phyloP scores from a whole-genome alignment of 2,888 invertebrate species.

The Allophyes oxyacanthae region DNA sequence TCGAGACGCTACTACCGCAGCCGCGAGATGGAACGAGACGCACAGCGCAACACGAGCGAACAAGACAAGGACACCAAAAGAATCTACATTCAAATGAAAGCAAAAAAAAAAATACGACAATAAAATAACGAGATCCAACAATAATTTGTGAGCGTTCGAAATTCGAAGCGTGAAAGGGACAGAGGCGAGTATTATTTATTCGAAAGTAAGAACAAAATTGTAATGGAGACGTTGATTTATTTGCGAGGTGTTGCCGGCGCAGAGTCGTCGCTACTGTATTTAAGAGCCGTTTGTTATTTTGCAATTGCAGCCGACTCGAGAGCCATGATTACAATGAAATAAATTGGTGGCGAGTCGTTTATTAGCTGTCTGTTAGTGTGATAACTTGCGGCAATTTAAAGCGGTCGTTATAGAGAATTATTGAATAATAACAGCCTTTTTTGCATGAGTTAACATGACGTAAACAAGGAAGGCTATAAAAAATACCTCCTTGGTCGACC shows the following conservation, averaged over 20 bases:
- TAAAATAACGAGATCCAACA: slow-evolving; percentile 84
- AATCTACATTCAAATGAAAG: slow-evolving; percentile 59
- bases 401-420: slow-evolving; percentile 48
- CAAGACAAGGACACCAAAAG: slow-evolving; percentile 47
- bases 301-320: slow-evolving; percentile 68
- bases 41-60: slow-evolving; percentile 42
- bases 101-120: slow-evolving; percentile 65
- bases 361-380: slow-evolving; percentile 48
- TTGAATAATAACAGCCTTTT: slow-evolving; percentile 54
- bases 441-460: slow-evolving; percentile 58
- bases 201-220: slow-evolving; percentile 80
- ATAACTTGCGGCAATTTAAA: slow-evolving; percentile 50
- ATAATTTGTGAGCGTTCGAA: slow-evolving; percentile 86
- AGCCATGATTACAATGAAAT: slow-evolving; percentile 75
- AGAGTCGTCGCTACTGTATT: slow-evolving; percentile 77
- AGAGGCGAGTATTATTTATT: slow-evolving; percentile 74
- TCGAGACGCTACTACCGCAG: slow-evolving; percentile 79
- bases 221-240: slow-evolving; percentile 86
- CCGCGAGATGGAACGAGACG: slow-evolving; percentile 72
- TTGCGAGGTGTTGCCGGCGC: slow-evolving; percentile 66
- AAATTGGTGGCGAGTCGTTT: slow-evolving; percentile 70
- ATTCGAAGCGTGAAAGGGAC: slow-evolving; percentile 82
- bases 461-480: slow-evolving; percentile 76
- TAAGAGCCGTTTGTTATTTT: slow-evolving; percentile 77
- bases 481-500: slow-evolving; percentile 83